A percentile compares a stretch with the other conserved stretches of the same genome.
Evolutionary conservation across 2,113 vertebrate species (phyloP).

Genomic region (Charadrius vociferus): DNA sequence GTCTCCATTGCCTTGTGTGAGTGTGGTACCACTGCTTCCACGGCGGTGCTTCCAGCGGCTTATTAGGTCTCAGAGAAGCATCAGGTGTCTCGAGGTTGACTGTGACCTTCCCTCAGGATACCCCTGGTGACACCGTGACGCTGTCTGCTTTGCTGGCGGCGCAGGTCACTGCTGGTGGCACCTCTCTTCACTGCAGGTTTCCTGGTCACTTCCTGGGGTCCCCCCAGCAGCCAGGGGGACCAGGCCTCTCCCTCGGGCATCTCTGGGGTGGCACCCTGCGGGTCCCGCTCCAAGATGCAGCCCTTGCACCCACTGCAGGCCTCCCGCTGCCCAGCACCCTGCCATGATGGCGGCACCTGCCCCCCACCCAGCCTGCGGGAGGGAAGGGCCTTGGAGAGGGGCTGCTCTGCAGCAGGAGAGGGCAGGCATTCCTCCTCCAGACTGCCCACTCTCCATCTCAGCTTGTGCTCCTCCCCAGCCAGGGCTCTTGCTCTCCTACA

Average conservation of each 20-base stretch:
- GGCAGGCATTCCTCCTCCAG: neutral
- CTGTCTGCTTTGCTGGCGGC: neutral
- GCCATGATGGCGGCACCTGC: rapidly evolving
- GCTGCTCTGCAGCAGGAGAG: neutral
- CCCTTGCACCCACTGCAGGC: neutral
- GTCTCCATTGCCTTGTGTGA: neutral
- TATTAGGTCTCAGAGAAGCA: neutral
- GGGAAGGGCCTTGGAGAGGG: neutral
- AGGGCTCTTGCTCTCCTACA: neutral
- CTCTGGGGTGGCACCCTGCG: neutral
- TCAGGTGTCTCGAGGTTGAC: neutral
- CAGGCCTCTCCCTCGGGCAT: rapidly evolving
- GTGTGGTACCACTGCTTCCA: neutral
- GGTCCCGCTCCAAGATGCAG: neutral
- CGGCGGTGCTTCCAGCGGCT: rapidly evolving
- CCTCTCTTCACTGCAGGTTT: neutral
- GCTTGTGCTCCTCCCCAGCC: neutral
- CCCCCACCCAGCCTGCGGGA: neutral
- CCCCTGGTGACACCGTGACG: neutral
- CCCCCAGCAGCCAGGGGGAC: rapidly evolving
- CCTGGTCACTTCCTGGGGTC: neutral
- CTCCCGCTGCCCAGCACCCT: neutral
- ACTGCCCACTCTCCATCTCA: neutral
- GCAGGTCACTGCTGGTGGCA: neutral
- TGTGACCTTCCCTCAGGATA: neutral